Evolutionary conservation across 1,140 invertebrate genomes (phyloP), one percentile per base, ranked within the genome.

Genomic region (Bathynomus jamesi): DNA sequence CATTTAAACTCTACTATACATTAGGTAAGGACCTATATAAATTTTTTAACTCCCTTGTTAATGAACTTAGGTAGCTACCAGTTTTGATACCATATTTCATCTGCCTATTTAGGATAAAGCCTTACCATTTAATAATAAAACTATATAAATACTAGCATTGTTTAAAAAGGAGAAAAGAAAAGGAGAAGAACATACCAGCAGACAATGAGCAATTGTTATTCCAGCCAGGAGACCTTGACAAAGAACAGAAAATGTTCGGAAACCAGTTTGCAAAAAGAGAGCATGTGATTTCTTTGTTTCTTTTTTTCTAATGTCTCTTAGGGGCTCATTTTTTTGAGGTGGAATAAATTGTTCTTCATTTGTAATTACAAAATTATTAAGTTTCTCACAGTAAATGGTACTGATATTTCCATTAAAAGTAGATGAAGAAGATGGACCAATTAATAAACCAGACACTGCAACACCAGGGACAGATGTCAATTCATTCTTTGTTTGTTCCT

Each of bases 181-280:
- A n/a, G n/a, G n/a, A n/a, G n/a, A 53, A 2, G 21, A 53, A 53
- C 74, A 67, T 65, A 76, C 75, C 65, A 76, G 32, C 29, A 76
- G 69, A 61, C 75, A 76, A 61, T 76, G 75, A 8, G 75, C 75
- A 24, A 76, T 28, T n/a, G 69, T 73, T 61, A 76, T 31, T 40
- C 75, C 75, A 11, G 75, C 71, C 25, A 76, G 71, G 17, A 76
- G 61, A 5, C n/a, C 75, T 62, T 76, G 75, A 8, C 71, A 68
- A 5, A 76, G 61, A 27, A 76, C 75, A 25, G 72, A 67, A 28
- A 76, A 76, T 24, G 75, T 73, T 63, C 75, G 67, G 69, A 76
- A 76, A 13, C 75, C 72, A 69, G 69, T 71, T 65, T 76, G 75
- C 4, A 76, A 29, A 24, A 71, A 69, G n/a, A 73, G 29, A 30